Percentiles rank a stretch among this genome's conserved stretches.
Evolutionary conservation across 2,797 vertebrate species (phyloP).

Genomic region (Diceros bicornis): DNA sequence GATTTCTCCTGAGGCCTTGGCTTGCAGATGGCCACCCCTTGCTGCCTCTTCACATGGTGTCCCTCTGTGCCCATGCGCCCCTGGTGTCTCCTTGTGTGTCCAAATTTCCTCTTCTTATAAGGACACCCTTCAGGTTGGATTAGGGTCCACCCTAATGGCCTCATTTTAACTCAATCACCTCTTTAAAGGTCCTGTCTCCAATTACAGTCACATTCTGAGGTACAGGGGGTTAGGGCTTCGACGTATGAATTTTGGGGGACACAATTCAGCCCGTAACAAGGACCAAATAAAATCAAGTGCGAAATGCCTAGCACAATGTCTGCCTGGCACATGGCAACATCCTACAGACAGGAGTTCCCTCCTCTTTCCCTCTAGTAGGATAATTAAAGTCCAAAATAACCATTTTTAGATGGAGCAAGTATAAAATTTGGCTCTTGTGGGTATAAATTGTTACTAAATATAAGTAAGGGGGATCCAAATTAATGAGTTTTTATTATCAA

Average conservation of each 20-base stretch:
- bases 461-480: background rate
- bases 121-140: background rate
- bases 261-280: background rate
- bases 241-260: no score
- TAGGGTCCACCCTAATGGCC: no score
- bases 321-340: background rate
- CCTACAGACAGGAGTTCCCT: background rate
- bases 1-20: background rate
- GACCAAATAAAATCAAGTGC: background rate
- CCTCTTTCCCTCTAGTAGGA: background rate
- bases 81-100: background rate
- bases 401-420: background rate
- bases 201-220: no score
- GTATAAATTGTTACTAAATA: background rate
- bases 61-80: background rate
- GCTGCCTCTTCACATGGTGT: background rate
- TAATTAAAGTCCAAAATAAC: background rate
- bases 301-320: background rate
- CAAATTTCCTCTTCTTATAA: background rate
- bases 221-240: no score
- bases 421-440: background rate
- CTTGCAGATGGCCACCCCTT: background rate
- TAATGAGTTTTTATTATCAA: background rate
- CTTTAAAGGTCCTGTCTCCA: no score
- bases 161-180: background rate